phyloP scores from a whole-genome alignment of 1,140 invertebrate species.

The Drosophila simulans region DNA sequence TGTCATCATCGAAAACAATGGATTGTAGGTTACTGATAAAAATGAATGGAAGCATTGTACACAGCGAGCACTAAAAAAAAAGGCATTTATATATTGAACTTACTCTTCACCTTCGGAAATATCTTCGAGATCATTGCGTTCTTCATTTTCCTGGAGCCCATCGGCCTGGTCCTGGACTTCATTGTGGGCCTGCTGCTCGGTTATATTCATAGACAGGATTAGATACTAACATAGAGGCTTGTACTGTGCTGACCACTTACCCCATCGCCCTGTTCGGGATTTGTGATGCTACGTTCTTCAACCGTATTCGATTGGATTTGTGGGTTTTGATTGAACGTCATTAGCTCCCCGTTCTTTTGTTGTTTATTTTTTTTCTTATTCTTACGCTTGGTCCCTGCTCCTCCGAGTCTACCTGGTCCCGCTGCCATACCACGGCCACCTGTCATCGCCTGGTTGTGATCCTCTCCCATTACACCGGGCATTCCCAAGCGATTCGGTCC shows the following conservation, averaged over 20 bases:
- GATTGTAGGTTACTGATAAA: slow-evolving; percentile 19
- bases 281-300: neutral
- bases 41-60: neutral
- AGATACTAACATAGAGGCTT: neutral
- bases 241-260: slow-evolving; percentile 11
- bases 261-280: slow-evolving; percentile 11
- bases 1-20: neutral
- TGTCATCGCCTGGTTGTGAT: neutral
- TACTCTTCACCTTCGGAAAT: slow-evolving; percentile 81
- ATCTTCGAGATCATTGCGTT: slow-evolving; percentile 66
- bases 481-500: slow-evolving; percentile 4
- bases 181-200: neutral
- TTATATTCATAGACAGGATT: neutral
- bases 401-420: neutral
- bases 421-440: slow-evolving; percentile 4
- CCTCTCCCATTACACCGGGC: neutral
- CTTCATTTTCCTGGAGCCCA: neutral
- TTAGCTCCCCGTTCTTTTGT: slow-evolving; percentile 22
- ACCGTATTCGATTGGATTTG: slow-evolving; percentile 5
- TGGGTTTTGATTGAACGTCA: slow-evolving; percentile 30
- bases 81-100: slow-evolving; percentile 24
- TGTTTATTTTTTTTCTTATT: slow-evolving; percentile 51
- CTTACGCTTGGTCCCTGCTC: slow-evolving; percentile 37
- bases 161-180: neutral
- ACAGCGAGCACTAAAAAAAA: neutral